A percentile compares a stretch with the other conserved stretches of the same genome.
These are phyloP conservation scores for Philopotamus ludificatus DNA, from an alignment of 1,140 invertebrate genomes.

Conservation along the genomic window DNA sequence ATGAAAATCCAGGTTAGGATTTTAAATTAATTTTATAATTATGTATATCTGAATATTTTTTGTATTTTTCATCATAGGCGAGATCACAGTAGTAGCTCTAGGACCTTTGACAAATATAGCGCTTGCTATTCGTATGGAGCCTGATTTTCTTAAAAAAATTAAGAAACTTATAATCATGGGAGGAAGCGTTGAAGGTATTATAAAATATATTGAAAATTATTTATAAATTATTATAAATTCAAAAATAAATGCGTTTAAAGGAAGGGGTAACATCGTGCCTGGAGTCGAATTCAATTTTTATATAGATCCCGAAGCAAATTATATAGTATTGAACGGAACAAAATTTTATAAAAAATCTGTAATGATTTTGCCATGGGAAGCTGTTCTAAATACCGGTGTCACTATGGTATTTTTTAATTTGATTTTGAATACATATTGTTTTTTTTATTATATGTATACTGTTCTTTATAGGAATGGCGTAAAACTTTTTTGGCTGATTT, in stretches of 20 bases:
- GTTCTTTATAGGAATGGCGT: constrained; percentile 53
- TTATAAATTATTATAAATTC: neutral
- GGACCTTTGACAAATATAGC: constrained; percentile 76
- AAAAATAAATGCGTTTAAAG: too few relatives aligned
- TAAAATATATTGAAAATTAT: neutral
- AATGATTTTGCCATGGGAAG: constrained; percentile 56
- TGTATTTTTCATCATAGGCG: constrained; percentile 41
- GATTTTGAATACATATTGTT: too few relatives aligned
- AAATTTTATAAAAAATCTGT: constrained; percentile 39
- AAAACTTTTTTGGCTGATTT: constrained; percentile 45
- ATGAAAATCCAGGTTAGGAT: constrained; percentile 50
- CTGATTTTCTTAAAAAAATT: constrained; percentile 59
- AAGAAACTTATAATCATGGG: constrained; percentile 70
- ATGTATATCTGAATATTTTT: too few relatives aligned
- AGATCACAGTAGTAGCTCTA: constrained; percentile 62
- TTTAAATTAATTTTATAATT: too few relatives aligned
- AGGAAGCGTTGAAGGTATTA: constrained; percentile 65
- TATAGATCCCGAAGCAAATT: constrained; percentile 63
- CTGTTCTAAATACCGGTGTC: constrained; percentile 39
- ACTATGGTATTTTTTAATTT: constrained; percentile 44
- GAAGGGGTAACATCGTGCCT: constrained; percentile 53
- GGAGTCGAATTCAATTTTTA: constrained; percentile 68
- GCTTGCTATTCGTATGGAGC: constrained; percentile 64
- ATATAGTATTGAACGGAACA: constrained; percentile 55
- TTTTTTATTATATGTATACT: too few relatives aligned